Base-by-base conservation (phyloP, 2,888 invertebrate species). In the Chymomyza procnemis region DNA sequence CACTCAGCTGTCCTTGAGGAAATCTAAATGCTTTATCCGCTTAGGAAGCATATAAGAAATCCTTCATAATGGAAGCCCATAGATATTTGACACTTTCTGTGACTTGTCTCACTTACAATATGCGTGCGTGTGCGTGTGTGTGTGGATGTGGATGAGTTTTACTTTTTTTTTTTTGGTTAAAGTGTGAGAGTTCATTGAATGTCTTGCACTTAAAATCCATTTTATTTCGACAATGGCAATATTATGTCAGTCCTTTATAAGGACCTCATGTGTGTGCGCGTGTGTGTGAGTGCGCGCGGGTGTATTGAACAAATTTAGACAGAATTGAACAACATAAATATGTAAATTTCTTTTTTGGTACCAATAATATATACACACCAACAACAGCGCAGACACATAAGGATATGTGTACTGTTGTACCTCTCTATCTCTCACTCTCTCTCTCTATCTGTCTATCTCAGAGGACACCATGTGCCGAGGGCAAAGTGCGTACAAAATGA, bases 181-280 rank as follows among this genome's bases (percentile, higher is more conserved):
- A 41, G 34, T 50, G 50, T 50, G 50, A 18, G 50, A 50, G 50
- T 50, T 50, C 19, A 50, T 50, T 18, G 50, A 50, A 50, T 18
- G 50, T 50, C 19, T 50, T 50, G 50, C 50, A 50, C 50, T 50
- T 50, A 50, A 50, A 50, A 50, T 50, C 50, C 16, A 50, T 50
- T 50, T 50, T 19, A 50, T 50, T 50, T 50, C 50, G 50, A 50
- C 50, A 50, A 50, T 50, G 50, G 50, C 6, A 18, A 50, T 18
- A 50, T 18, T 18, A n/a, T 50, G 16, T 16, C 50, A 50, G 19
- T 50, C 8, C 18, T 50, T 12, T 16, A 19, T 50, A 50, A 50
- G 19, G 16, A 19, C 19, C 6, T 16, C 16, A 18, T 48, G 48
- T 48, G 48, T 48, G 18, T 18, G 16, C 9, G 18, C 12, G 34